These are phyloP conservation scores for Dryococelus australis DNA, from an alignment of 2,888 invertebrate genomes.

Conservation along the genomic window DNA sequence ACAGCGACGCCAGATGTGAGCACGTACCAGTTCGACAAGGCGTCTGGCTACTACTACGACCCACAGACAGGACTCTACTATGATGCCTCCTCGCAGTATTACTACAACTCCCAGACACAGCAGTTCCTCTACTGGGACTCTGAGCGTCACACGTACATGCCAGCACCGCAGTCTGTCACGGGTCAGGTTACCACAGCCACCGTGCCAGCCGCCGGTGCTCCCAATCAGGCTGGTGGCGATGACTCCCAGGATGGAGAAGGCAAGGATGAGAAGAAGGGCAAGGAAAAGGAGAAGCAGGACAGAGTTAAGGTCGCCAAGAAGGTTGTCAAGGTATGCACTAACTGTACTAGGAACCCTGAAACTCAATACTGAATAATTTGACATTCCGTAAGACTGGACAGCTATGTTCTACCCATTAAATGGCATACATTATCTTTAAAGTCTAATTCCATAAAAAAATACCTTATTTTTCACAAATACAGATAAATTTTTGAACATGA, in stretches of 20 bases:
- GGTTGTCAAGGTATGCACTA: constrained; percentile 78
- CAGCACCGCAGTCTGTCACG: constrained; percentile 59
- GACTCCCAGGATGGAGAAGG: constrained; percentile 51
- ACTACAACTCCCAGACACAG: constrained; percentile 89
- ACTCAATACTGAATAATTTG: too few relatives aligned
- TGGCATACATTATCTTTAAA: too few relatives aligned
- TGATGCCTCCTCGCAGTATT: constrained; percentile 95
- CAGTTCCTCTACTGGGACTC: constrained; percentile 97
- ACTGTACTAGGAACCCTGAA: too few relatives aligned
- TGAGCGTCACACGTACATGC: constrained; percentile 69
- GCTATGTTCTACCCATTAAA: too few relatives aligned
- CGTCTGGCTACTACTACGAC: constrained; percentile 97
- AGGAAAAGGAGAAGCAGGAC: constrained; percentile 79
- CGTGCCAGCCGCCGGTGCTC: constrained; percentile 46
- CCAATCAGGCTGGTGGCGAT: constrained; percentile 47
- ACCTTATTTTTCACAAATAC: too few relatives aligned
- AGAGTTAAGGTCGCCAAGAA: constrained; percentile 98
- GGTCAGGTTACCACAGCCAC: constrained; percentile 53
- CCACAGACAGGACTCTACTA: constrained; percentile 93
- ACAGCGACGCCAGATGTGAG: constrained; percentile 80
- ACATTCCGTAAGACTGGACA: too few relatives aligned
- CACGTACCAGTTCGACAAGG: constrained; percentile 92
- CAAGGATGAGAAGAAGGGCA: constrained; percentile 72
- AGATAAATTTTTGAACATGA: too few relatives aligned
- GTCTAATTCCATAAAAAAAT: too few relatives aligned